Base-by-base conservation (phyloP, 2,888 invertebrate genomes). In the Eupithecia inturbata region DNA sequence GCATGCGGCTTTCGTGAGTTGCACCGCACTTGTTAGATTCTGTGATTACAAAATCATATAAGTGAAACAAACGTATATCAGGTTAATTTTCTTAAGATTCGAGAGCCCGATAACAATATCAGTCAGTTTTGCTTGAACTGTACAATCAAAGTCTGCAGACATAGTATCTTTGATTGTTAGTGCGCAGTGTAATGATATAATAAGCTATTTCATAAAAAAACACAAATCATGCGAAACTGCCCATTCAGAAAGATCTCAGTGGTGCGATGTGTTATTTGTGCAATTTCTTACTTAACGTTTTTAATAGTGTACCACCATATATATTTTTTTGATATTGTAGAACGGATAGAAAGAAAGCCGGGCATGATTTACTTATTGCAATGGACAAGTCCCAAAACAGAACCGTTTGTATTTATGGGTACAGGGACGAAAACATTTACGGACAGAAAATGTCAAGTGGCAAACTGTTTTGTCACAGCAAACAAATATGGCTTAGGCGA, bases 341-440 rank as follows among this genome's bases (percentile, higher is more conserved):
- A 22, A 39, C 19, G 12, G 19, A 64, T 66, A 41, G 66, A 66
- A 36, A 66, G 10, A 36, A 26, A 66, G 1, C 66, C 66, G 39
- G 66, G 39, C 10, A 73, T 71, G 71, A 80, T 49, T 41, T 67
- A 67, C n/a, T 28, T 67, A 31, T 49, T 75, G 73, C 76, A 77
- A 72, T 76, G 76, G 79, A 75, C 76, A 12, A 39, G 80, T 81
- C 36, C 22, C 36, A 66, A 66, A 22, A 66, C 66, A 16, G 66
- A 66, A 39, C 79, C 67, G 77, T 78, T 77, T 79, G 77, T 77
- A 79, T 79, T 79, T 78, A 75, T 66, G 78, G 77, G 76, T 73
- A 74, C 70, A 39, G 66, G 66, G 1, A 36, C 26, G 36, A 36
- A 41, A 14, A 36, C 66, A 39, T 66, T 66, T 66, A 39, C 4